A percentile compares a stretch with the other conserved stretches of the same genome.
phyloP scores from a whole-genome alignment of 2,797 vertebrate species.

The Macroramphosus scolopax region DNA sequence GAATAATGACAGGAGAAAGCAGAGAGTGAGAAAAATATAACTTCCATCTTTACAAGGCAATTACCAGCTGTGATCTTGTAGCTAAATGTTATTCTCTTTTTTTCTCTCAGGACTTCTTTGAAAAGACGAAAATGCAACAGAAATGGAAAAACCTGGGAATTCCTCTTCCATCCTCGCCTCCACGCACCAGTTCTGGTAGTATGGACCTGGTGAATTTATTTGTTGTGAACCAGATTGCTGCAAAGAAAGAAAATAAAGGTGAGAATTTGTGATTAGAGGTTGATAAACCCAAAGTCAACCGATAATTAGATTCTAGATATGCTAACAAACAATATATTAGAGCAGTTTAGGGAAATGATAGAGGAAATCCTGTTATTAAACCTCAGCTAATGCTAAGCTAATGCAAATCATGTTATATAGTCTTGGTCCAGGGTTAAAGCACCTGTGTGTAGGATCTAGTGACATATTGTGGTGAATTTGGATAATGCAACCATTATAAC shows the following conservation, averaged over 20 bases:
- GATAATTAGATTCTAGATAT: no score
- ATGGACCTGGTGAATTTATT: conserved; percentile 89
- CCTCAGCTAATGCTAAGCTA: no score
- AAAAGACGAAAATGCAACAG: conserved; percentile 73
- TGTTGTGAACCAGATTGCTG: conserved; percentile 90
- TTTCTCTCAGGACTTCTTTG: conserved; percentile 75
- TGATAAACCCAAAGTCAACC: neutral
- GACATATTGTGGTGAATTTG: no score
- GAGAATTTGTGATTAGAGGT: conserved; percentile 38
- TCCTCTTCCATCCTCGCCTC: conserved; percentile 36
- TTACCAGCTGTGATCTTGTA: rapidly evolving
- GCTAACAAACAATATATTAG: neutral
- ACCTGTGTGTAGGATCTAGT: no score
- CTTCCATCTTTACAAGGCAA: neutral
- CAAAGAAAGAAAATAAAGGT: conserved; percentile 82
- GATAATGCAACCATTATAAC: no score
- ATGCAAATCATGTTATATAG: no score
- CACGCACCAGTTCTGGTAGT: conserved; percentile 68
- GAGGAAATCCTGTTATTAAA: no score
- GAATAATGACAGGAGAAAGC: conserved; percentile 70
- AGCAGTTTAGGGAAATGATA: no score
- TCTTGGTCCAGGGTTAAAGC: no score
- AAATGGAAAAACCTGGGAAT: conserved; percentile 48
- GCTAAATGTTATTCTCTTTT: rapidly evolving
- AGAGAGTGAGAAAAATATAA: conserved; percentile 61